Percentiles rank a stretch among this genome's conserved stretches.
These are phyloP conservation scores for Hydractinia echinata DNA, from an alignment of 30 jellyfish, hydroid and myxozoan species.

Conservation along the genomic window DNA sequence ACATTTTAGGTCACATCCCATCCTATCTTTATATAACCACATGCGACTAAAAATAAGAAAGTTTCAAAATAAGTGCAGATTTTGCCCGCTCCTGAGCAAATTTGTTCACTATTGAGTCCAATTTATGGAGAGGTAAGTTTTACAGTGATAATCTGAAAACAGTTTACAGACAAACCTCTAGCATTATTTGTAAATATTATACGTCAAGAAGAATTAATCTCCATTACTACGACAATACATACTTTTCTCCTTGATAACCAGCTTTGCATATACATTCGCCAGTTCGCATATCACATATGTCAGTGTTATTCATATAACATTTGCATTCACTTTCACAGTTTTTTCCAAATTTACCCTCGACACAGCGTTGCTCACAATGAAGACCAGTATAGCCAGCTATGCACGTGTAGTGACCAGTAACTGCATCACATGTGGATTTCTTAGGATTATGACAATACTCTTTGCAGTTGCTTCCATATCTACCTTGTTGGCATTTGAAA, in stretches of 20 bases:
- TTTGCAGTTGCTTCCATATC: slow-evolving; percentile 68
- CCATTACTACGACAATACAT: not conserved
- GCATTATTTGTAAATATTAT: too few relatives aligned
- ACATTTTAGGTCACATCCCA: too few relatives aligned
- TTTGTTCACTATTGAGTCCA: too few relatives aligned
- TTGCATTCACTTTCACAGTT: slow-evolving; percentile 50
- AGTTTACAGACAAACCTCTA: too few relatives aligned
- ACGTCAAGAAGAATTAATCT: too few relatives aligned
- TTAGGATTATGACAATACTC: slow-evolving; percentile 20
- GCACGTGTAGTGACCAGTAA: slow-evolving; percentile 62
- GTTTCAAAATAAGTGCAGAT: too few relatives aligned
- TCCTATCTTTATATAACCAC: too few relatives aligned
- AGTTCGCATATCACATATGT: slow-evolving; percentile 46
- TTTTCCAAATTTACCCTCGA: slow-evolving; percentile 49
- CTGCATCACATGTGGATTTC: slow-evolving; percentile 51
- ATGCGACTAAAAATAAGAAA: too few relatives aligned
- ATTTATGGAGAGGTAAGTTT: too few relatives aligned
- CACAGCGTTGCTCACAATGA: slow-evolving; percentile 56
- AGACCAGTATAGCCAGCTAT: slow-evolving; percentile 64
- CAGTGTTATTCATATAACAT: slow-evolving; percentile 62
- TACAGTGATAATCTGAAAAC: too few relatives aligned
- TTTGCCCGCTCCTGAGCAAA: too few relatives aligned
- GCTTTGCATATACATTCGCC: slow-evolving; percentile 78
- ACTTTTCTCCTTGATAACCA: slow-evolving; percentile 55
- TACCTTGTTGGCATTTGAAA: slow-evolving; percentile 31